Base-by-base conservation (phyloP, 2,888 invertebrate genomes). In the Hipparchia sbordonii region DNA sequence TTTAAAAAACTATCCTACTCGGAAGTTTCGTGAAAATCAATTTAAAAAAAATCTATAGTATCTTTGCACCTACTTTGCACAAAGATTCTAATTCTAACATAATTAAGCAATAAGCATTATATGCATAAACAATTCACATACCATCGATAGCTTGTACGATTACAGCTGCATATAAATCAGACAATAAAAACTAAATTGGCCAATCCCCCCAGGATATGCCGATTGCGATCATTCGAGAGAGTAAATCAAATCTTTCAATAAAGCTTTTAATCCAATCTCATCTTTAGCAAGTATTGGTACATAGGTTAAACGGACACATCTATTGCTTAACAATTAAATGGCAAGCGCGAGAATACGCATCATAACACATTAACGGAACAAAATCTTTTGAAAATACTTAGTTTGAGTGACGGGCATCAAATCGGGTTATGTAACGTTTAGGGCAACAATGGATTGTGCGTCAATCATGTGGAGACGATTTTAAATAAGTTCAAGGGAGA, bases 391-490 rank as follows among this genome's bases (percentile, higher is more conserved):
- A 88, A 87, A 87, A 89, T 86, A 83, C 85, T 78, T 80, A 61
- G 76, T 85, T 72, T 90, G 91, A 92, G 85, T 90, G 92, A 92
- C 90, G 86, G 91, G 85, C 85, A 85, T 89, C 87, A 85, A 89
- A 89, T 88, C 82, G 82, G 81, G 84, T 93, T 92, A 90, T 85
- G 85, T 90, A 91, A 93, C 78, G 78, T 82, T 81, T 78, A 83
- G 82, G 84, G 81, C 84, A 88, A 93, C 92, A 93, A 93, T 92
- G 79, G 89, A 79, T 75, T 78, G 76, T 76, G 81, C 85, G 89
- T 92, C 91, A 89, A 91, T 91, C 91, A 89, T 77, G 86, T 90
- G 91, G 92, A 92, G 93, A 92, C 91, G 90, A 82, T 90, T 92
- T 92, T 89, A 89, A 92, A 92, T 91, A 91, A 91, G 89, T 89